A percentile compares a stretch with the other conserved stretches of the same genome.
phyloP scores from a whole-genome alignment of 2,113 vertebrate genomes.

The Oryzias javanicus region DNA sequence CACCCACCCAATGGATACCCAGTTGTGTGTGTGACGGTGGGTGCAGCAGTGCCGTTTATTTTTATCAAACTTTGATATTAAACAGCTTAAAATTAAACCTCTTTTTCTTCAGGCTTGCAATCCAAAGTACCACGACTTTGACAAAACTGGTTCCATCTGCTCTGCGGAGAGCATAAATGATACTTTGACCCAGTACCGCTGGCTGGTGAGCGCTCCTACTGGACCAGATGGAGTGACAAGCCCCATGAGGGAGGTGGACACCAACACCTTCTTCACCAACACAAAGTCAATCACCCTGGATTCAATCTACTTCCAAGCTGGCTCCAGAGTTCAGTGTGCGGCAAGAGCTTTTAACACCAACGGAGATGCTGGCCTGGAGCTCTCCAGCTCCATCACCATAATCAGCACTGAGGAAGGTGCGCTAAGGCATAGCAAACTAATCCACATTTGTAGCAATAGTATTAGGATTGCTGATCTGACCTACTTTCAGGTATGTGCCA shows the following conservation, averaged over 20 bases:
- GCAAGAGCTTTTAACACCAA: slow-evolving; percentile 79
- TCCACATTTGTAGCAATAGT: background rate
- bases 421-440: background rate
- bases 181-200: slow-evolving; percentile 82
- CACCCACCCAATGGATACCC: slow-evolving; percentile 77
- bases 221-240: slow-evolving; percentile 82
- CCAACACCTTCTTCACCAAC: slow-evolving; percentile 84
- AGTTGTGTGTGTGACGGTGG: slow-evolving; percentile 80
- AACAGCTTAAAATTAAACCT: background rate
- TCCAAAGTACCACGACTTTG: slow-evolving; percentile 82
- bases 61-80: background rate
- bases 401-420: slow-evolving; percentile 81
- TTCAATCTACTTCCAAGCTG: slow-evolving; percentile 84
- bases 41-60: slow-evolving; percentile 1
- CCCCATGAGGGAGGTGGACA: slow-evolving; percentile 83
- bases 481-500: slow-evolving; percentile 77
- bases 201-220: slow-evolving; percentile 81
- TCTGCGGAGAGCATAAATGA: slow-evolving; percentile 81
- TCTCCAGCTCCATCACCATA: slow-evolving; percentile 76
- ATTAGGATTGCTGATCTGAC: background rate
- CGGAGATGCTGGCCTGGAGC: slow-evolving; percentile 81
- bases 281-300: slow-evolving; percentile 84
- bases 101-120: slow-evolving; percentile 76
- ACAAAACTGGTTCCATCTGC: slow-evolving; percentile 86
- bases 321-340: slow-evolving; percentile 82